phyloP scores from a whole-genome alignment of 1,140 invertebrate species.

The Drosophila kepulauana region DNA sequence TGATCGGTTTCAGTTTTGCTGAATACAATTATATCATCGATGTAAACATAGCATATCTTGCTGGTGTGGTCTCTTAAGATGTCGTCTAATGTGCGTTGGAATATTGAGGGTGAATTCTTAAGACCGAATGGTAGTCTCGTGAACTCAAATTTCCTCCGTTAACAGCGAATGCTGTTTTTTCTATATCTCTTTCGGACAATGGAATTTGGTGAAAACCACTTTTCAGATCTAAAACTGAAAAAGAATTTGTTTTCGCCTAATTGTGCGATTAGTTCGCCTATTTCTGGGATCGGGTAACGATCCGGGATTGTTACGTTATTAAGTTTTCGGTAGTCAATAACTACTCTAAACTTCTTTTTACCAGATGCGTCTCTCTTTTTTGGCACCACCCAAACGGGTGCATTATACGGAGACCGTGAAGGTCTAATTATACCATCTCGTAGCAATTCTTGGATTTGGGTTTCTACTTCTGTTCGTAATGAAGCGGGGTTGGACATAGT shows the following conservation, averaged over 20 bases:
- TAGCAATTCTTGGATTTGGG: background rate
- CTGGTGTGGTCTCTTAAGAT: too few species aligned
- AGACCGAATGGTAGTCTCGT: too few species aligned
- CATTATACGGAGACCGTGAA: background rate
- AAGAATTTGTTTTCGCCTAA: conserved; percentile 80
- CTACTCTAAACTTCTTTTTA: conserved; percentile 5
- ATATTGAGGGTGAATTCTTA: too few species aligned
- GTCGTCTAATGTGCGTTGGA: too few species aligned
- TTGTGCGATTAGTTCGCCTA: conserved; percentile 65
- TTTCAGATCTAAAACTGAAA: conserved; percentile 57
- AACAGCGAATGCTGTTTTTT: background rate
- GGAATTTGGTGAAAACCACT: too few species aligned
- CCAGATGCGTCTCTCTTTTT: conserved; percentile 11
- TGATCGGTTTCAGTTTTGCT: too few species aligned
- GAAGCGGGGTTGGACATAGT: conserved; percentile 2
- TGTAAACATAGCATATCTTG: too few species aligned
- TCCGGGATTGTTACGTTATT: conserved; percentile 3
- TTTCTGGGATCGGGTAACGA: conserved; percentile 12
- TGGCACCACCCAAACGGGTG: conserved; percentile 3
- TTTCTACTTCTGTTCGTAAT: background rate
- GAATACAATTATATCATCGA: too few species aligned
- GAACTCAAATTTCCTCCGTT: background rate
- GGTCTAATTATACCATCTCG: conserved; percentile 8
- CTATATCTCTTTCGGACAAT: background rate
- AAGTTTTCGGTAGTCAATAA: conserved; percentile 7